Percentiles rank a stretch among this genome's conserved stretches.
Conservation (phyloP, 2,888 invertebrate species). For the Callimorpha dominula region DNA sequence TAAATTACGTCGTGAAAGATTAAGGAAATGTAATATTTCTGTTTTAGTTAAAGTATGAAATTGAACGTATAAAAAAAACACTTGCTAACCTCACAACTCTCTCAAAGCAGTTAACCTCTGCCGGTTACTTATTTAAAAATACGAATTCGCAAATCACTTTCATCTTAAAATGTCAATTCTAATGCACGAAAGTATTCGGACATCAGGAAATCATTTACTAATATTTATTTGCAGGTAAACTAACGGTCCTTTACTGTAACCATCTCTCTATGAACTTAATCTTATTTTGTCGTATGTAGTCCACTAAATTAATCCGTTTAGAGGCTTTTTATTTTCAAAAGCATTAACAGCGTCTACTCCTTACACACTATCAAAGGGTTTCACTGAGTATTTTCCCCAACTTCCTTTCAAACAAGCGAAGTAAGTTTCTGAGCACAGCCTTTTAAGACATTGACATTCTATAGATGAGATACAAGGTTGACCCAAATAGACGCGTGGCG, state of each 20-base stretch:
- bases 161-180: background rate
- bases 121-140: background rate
- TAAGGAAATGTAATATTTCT: background rate
- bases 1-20: background rate
- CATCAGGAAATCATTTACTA: background rate
- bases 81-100: background rate
- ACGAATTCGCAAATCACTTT: background rate
- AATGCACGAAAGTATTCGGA: background rate
- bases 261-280: background rate
- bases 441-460: constrained; percentile 50
- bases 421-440: constrained; percentile 36
- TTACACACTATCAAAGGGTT: constrained; percentile 20
- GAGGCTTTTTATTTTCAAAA: constrained; percentile 29
- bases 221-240: background rate
- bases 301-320: constrained; percentile 23
- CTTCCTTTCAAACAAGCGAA: constrained; percentile 17
- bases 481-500: constrained; percentile 45
- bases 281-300: too few species aligned
- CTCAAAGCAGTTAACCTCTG: background rate
- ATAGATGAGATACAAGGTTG: constrained; percentile 37
- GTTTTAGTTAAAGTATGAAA: background rate
- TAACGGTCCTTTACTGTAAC: background rate
- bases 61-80: background rate
- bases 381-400: constrained; percentile 18
- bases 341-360: constrained; percentile 26